Base-by-base conservation (phyloP, 2,113 vertebrate species). In the Clarias magur region DNA sequence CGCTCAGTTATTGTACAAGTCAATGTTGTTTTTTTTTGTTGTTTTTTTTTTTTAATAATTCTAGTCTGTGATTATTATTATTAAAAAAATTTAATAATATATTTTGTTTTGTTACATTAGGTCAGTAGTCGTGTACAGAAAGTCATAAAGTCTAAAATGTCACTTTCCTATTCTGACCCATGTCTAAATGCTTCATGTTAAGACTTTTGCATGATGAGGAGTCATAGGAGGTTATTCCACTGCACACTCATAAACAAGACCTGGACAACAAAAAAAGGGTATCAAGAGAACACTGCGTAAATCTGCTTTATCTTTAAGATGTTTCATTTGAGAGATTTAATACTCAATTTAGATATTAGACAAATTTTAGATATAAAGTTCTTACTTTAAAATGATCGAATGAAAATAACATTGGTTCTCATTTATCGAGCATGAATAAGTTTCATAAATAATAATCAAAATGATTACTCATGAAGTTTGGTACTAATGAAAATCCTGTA, bases 141-240 rank as follows among this genome's bases (percentile, higher is more conserved):
- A 82, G n/a, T 42, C n/a, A 72, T 23, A 73, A 56, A 38, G 38
- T 67, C 48, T 68, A 60, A 72, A 16, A 86, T 84, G 65, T 89
- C 75, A 84, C 65, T 79, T 59, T 88, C 67, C 59, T 87, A 25
- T 79, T 54, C 13, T 75, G 38, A 9, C 65, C 12, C 56, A 57
- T 78, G 56, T n/a, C 23, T 48, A 12, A 30, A 21, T 78, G 17
- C 59, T 53, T 76, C 30, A 62, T 76, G 15, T 85, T 79, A 56
- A 12, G n/a, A 80, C n/a, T 10, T 67, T 85, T 86, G 38, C 59
- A 67, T 79, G 12, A 67, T 76, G 3, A 59, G n/a, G n/a, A 60
- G 30, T 62, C 30, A 42, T 81, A 13, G 79, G 79, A 21, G 62
- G 30, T 81, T 60, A 62, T 81, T 81, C 57, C 79, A 81, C 57